Evolutionary conservation across 2,113 vertebrate species (phyloP).

Genomic region (Apus apus): DNA sequence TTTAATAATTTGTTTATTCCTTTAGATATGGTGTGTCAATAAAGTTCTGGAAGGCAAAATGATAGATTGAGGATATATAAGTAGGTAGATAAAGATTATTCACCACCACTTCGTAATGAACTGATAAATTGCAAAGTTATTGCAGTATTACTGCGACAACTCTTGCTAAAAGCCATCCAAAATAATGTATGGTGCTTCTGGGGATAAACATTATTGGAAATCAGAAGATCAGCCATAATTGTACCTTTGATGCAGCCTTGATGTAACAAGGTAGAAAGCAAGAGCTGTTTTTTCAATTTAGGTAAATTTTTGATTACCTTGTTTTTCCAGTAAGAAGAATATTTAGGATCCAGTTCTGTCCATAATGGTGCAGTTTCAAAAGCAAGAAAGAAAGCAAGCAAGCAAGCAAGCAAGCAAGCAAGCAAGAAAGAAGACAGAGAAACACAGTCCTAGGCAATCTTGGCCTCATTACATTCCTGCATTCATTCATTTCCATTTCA

Average conservation of each 20-base stretch:
- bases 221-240: not conserved
- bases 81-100: not conserved
- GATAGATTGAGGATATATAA: too few species aligned
- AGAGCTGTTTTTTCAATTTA: not conserved
- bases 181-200: not conserved
- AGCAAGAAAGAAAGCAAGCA: too few species aligned
- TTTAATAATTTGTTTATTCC: not conserved
- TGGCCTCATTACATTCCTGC: not conserved
- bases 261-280: not conserved
- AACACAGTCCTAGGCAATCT: not conserved
- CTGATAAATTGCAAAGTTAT: not conserved
- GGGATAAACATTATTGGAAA: not conserved
- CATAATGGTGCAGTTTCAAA: not conserved
- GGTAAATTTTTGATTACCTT: not conserved
- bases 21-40: accelerated
- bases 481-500: not conserved
- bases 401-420: too few species aligned
- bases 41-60: not conserved
- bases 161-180: not conserved
- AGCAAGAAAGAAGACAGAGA: not conserved
- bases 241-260: not conserved
- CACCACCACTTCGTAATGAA: not conserved
- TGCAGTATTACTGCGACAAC: not conserved
- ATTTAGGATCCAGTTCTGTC: not conserved
- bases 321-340: not conserved